phyloP scores from a whole-genome alignment of 2,888 invertebrate species.

The Heliconius cydno region DNA sequence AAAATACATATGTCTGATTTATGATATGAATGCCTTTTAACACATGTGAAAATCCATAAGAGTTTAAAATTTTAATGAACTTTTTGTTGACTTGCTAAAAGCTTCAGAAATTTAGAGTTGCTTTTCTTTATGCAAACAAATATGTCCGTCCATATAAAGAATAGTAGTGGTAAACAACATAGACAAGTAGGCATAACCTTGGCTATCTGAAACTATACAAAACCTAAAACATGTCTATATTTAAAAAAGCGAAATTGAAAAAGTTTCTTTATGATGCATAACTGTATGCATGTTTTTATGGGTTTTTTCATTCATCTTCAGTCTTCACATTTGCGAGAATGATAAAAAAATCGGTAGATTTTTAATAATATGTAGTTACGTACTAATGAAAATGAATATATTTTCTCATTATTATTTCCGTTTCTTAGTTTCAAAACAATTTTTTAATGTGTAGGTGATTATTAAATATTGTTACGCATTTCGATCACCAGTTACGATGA shows the following conservation, averaged over 20 bases:
- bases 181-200: background rate
- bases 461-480: conserved; percentile 48
- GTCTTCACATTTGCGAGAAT: no score
- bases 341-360: no score
- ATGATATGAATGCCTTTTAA: background rate
- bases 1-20: no score
- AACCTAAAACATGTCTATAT: background rate
- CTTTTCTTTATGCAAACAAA: background rate
- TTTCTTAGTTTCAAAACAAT: background rate
- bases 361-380: no score
- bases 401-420: background rate
- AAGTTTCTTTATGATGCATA: no score
- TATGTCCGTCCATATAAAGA: no score
- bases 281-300: no score
- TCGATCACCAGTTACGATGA: conserved; percentile 59
- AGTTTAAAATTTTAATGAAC: background rate
- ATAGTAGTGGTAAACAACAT: no score
- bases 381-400: background rate
- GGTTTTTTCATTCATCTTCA: no score
- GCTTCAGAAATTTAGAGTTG: background rate
- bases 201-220: background rate
- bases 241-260: background rate
- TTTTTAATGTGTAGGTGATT: background rate
- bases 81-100: conserved; percentile 1
- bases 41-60: background rate